A percentile compares a stretch with the other conserved stretches of the same genome.
Conservation (phyloP, 53 echinoderm and acorn worm species). For the Holothuria leucospilota region DNA sequence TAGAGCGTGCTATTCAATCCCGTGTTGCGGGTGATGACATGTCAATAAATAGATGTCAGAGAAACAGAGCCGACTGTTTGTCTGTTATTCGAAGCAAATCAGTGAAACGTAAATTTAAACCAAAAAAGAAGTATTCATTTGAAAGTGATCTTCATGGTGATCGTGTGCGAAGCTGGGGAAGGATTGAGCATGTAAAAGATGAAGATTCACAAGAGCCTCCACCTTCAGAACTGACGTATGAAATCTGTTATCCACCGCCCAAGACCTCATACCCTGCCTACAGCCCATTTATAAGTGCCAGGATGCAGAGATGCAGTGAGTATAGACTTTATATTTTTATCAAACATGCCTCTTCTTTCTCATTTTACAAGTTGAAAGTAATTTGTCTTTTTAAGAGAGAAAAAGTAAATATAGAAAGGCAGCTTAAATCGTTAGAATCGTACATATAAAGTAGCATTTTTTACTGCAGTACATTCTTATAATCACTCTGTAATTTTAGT, state of each 20-base stretch:
- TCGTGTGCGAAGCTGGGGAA: slow-evolving; percentile 28
- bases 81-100: slow-evolving; percentile 64
- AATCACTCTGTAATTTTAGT: too few species aligned
- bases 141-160: slow-evolving; percentile 50
- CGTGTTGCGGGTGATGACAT: too few species aligned
- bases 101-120: slow-evolving; percentile 32
- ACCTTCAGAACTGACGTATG: slow-evolving; percentile 37
- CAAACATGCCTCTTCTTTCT: too few species aligned
- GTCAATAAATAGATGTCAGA: too few species aligned
- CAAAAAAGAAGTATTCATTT: slow-evolving; percentile 51
- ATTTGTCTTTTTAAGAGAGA: too few species aligned
- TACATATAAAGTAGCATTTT: too few species aligned
- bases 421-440: too few species aligned
- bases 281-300: neutral
- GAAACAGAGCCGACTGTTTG: slow-evolving; percentile 48
- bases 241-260: slow-evolving; percentile 23
- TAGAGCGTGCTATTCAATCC: slow-evolving; percentile 48
- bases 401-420: too few species aligned
- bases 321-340: neutral
- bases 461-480: too few species aligned
- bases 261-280: slow-evolving; percentile 16
- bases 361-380: too few species aligned
- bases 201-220: neutral
- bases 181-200: neutral
- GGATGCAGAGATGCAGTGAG: neutral